phyloP scores from a whole-genome alignment of 1,140 invertebrate genomes.

The Paralvinella palmiformis region DNA sequence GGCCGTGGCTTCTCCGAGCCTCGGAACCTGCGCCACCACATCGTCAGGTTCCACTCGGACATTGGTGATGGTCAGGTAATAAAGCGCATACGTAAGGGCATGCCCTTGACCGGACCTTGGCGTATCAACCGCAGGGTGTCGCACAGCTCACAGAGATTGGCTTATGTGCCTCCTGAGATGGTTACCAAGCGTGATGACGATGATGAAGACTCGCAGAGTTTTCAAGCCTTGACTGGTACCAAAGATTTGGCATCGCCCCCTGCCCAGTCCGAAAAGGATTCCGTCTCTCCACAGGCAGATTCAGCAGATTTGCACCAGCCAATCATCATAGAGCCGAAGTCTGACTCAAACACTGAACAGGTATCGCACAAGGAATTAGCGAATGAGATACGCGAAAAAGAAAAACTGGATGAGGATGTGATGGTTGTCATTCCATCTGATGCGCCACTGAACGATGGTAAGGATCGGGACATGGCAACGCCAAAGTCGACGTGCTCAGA shows the following conservation, averaged over 20 bases:
- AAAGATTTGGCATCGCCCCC: not conserved
- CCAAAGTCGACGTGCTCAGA: not conserved
- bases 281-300: not conserved
- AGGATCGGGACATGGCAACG: constrained; percentile 16
- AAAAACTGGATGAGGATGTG: constrained; percentile 33
- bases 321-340: not conserved
- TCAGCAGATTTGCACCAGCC: not conserved
- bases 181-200: not conserved
- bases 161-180: constrained; percentile 1
- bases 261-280: not conserved
- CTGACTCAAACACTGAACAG: not conserved
- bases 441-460: constrained; percentile 23
- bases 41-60: constrained; percentile 27
- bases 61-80: not conserved
- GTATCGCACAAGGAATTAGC: not conserved
- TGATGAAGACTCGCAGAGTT: not conserved
- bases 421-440: constrained; percentile 41
- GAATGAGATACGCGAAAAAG: constrained; percentile 29
- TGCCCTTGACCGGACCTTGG: not conserved
- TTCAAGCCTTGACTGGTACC: not conserved
- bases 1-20: constrained; percentile 52
- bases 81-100: not conserved
- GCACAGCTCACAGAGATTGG: not conserved
- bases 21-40: constrained; percentile 51
- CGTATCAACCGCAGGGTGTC: no score